These are phyloP conservation scores for cat (Felis catus) DNA, from an alignment of 2,113 vertebrate genomes.

Conservation along the genomic window F.catus_Fca126_mat1.0 CM031414.1:102594501-102595000, in stretches of 20 bases:
- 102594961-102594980: conserved; percentile 42
- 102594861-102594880: conserved; percentile 49
- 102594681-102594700: not conserved
- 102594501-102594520: conserved; percentile 60
- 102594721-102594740: conserved; percentile 55
- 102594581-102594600: conserved; percentile 74
- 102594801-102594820: conserved; percentile 64
- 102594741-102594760: conserved; percentile 35
- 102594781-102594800: conserved; percentile 78
- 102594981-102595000: conserved; percentile 57
- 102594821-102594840: conserved; percentile 60
- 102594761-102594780: conserved; percentile 58
- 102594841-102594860: not conserved
- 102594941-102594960: conserved; percentile 76
- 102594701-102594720: conserved; percentile 38
- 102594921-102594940: conserved; percentile 80
- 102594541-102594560: conserved; percentile 40
- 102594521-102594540: conserved; percentile 36
- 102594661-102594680: not conserved
- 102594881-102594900: conserved; percentile 78
- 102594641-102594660: conserved; percentile 45
- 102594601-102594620: conserved; percentile 41
- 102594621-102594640: conserved; percentile 33
- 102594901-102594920: conserved; percentile 73
- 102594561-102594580: conserved; percentile 64